phyloP scores from a whole-genome alignment of 2,113 vertebrate genomes.

The Sprattus sprattus region DNA sequence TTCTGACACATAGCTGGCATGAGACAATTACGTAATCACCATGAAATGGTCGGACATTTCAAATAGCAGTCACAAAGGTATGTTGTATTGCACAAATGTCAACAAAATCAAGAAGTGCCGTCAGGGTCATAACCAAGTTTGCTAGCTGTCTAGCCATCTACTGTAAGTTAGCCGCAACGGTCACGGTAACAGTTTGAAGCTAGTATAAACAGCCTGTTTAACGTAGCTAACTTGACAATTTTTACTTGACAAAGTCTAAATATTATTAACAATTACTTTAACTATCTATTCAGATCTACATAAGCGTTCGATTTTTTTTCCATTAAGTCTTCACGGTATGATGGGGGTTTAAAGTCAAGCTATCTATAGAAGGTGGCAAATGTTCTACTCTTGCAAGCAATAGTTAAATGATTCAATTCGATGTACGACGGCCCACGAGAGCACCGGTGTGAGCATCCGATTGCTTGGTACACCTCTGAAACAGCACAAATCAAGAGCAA shows the following conservation, averaged over 20 bases:
- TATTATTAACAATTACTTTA: too few species aligned
- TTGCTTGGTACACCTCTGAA: slow-evolving; percentile 38
- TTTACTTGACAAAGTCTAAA: too few species aligned
- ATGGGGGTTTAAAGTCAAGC: background rate
- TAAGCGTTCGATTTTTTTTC: background rate
- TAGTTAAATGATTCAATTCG: background rate
- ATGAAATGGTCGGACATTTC: background rate
- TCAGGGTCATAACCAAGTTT: background rate
- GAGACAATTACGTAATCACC: slow-evolving; percentile 15
- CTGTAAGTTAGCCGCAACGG: background rate
- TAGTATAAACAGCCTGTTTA: background rate
- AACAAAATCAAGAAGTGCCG: background rate
- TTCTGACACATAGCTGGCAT: slow-evolving; percentile 75
- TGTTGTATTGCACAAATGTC: background rate
- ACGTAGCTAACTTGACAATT: background rate
- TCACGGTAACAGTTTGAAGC: background rate
- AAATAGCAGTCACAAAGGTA: background rate
- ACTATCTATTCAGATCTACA: background rate
- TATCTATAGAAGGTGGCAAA: background rate
- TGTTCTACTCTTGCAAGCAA: background rate
- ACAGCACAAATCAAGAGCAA: background rate
- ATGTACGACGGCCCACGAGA: slow-evolving; percentile 2
- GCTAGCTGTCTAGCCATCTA: background rate
- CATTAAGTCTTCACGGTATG: background rate
- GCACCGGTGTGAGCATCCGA: slow-evolving; percentile 19